Conservation (phyloP, 2,888 invertebrate genomes). For the Sphaerophoria rueppellii region DNA sequence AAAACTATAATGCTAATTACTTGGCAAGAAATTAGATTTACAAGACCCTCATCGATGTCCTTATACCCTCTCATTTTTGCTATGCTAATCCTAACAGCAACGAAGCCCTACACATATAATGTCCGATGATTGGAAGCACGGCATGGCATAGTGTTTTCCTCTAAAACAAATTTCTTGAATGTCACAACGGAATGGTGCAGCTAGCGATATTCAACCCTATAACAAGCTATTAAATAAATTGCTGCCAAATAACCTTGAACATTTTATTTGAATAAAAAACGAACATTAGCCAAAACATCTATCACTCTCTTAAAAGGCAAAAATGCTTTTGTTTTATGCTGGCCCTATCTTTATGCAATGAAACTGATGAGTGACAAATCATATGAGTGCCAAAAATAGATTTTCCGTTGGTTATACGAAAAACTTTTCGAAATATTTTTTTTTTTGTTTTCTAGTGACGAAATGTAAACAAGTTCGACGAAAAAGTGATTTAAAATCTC, state of each 20-base stretch:
- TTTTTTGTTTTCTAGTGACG: no score
- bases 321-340: conserved; percentile 11
- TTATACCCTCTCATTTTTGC: conserved; percentile 20
- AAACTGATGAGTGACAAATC: conserved; percentile 49
- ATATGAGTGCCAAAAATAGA: conserved; percentile 53
- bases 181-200: conserved; percentile 20
- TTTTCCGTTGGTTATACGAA: background rate
- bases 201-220: conserved; percentile 13
- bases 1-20: conserved; percentile 51
- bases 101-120: conserved; percentile 51
- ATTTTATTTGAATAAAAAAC: conserved; percentile 50
- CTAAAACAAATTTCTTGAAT: conserved; percentile 33
- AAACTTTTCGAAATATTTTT: no score
- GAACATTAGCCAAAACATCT: conserved; percentile 42
- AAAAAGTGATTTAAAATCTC: no score
- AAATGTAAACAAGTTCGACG: no score
- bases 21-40: conserved; percentile 66
- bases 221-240: background rate
- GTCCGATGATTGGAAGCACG: conserved; percentile 13
- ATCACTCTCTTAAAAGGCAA: conserved; percentile 45
- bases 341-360: background rate
- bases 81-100: conserved; percentile 22
- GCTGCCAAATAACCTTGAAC: conserved; percentile 66
- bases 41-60: conserved; percentile 32
- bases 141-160: conserved; percentile 11